Percentiles rank a stretch among this genome's conserved stretches.
phyloP scores from a whole-genome alignment of 2,888 invertebrate genomes.

The Nymphalis urticae region DNA sequence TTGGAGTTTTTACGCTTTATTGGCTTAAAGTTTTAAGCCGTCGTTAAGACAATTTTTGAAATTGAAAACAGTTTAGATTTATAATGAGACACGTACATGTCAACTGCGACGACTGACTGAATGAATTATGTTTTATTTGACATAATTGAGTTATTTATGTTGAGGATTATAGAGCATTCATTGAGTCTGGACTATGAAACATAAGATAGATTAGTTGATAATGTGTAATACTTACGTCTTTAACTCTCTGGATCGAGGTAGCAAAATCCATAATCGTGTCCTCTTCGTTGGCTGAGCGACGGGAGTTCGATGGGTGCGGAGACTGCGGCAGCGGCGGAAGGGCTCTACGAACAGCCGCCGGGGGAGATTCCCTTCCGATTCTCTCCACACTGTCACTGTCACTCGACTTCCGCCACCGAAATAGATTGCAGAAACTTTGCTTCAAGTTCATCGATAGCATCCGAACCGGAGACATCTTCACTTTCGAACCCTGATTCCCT shows the following conservation, averaged over 20 bases:
- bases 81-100: too few species aligned
- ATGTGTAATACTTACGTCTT: slow-evolving; percentile 87
- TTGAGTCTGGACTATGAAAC: too few species aligned
- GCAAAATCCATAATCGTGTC: slow-evolving; percentile 90
- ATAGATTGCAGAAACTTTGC: slow-evolving; percentile 92
- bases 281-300: slow-evolving; percentile 61
- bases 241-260: slow-evolving; percentile 95
- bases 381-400: slow-evolving; percentile 56
- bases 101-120: too few species aligned
- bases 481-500: slow-evolving; percentile 56
- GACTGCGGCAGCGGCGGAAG: slow-evolving; percentile 68
- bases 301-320: slow-evolving; percentile 51
- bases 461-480: slow-evolving; percentile 84
- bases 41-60: too few species aligned
- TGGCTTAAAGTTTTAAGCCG: too few species aligned
- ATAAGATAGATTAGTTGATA: too few species aligned
- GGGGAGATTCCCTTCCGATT: slow-evolving; percentile 58
- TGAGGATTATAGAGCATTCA: too few species aligned
- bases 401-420: slow-evolving; percentile 83
- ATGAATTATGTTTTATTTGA: too few species aligned
- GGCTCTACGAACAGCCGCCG: slow-evolving; percentile 68
- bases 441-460: slow-evolving; percentile 89
- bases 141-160: too few species aligned
- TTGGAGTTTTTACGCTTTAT: slow-evolving; percentile 11
- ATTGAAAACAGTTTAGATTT: too few species aligned